Evolutionary conservation across 2,113 vertebrate genomes (phyloP).

Genomic region (Phalacrocorax carbo): DNA sequence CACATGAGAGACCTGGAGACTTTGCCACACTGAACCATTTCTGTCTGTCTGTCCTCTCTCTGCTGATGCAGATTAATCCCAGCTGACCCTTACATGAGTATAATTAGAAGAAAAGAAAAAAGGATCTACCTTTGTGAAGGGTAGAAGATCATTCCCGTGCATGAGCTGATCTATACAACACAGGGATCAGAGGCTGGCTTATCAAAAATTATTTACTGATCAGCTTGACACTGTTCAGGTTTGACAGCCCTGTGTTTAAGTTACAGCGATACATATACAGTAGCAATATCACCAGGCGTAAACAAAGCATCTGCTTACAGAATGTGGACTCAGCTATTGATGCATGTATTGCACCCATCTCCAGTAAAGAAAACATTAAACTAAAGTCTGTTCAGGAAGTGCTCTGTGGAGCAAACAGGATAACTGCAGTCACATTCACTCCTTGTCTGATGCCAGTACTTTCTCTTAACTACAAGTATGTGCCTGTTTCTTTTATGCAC

Average conservation of each 20-base stretch:
- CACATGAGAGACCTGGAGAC: not conserved
- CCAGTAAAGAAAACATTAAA: slow-evolving; percentile 3
- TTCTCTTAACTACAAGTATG: not conserved
- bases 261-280: not conserved
- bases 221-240: not conserved
- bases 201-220: not conserved
- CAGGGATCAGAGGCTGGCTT: not conserved
- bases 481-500: not conserved
- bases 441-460: not conserved
- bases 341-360: not conserved
- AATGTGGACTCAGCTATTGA: not conserved
- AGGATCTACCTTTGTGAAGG: not conserved
- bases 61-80: not conserved
- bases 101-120: not conserved
- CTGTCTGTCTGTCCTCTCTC: not conserved
- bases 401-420: not conserved
- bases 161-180: not conserved
- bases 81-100: not conserved
- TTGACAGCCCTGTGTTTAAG: slow-evolving; percentile 9
- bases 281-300: not conserved
- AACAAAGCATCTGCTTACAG: not conserved
- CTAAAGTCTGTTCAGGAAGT: not conserved
- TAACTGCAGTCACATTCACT: not conserved
- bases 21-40: not conserved
- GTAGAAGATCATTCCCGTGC: not conserved